phyloP scores from a whole-genome alignment of 2,113 vertebrate species.

The Lutjanus erythropterus region DNA sequence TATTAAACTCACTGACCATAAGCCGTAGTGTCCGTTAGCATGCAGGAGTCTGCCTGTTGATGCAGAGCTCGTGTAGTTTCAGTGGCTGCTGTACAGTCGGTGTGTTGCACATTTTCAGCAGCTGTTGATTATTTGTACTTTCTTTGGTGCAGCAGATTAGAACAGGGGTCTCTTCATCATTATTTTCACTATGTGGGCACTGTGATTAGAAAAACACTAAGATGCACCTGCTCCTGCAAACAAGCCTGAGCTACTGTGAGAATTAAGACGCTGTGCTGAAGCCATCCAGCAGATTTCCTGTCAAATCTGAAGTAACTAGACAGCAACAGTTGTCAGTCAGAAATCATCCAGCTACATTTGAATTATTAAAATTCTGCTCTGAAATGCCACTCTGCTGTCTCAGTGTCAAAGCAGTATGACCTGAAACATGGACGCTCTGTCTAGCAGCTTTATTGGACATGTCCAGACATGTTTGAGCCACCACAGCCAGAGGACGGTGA shows the following conservation, averaged over 20 bases:
- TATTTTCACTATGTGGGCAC: background rate
- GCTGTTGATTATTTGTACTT: background rate
- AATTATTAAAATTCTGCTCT: too few species aligned
- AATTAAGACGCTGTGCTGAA: background rate
- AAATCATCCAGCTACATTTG: too few species aligned
- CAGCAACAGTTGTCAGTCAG: too few species aligned
- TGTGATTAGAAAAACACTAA: background rate
- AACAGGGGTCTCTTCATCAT: background rate
- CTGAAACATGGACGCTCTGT: too few species aligned
- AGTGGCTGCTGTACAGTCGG: background rate
- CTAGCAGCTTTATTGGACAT: too few species aligned
- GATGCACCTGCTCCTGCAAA: conserved; percentile 28
- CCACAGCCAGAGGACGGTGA: too few species aligned
- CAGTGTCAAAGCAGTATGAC: too few species aligned
- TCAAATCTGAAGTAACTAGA: background rate
- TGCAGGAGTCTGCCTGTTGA: conserved; percentile 31
- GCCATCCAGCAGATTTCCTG: background rate
- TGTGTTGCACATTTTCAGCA: background rate
- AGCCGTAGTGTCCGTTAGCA: conserved; percentile 45
- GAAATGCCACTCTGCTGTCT: too few species aligned
- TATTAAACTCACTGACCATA: conserved; percentile 61
- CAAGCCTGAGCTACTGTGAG: background rate
- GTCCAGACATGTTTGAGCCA: too few species aligned
- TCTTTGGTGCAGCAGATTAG: background rate
- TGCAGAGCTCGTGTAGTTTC: background rate